A percentile compares a stretch with the other conserved stretches of the same genome.
Conservation (phyloP, 2,888 invertebrate genomes). For the Mythimna albipuncta region DNA sequence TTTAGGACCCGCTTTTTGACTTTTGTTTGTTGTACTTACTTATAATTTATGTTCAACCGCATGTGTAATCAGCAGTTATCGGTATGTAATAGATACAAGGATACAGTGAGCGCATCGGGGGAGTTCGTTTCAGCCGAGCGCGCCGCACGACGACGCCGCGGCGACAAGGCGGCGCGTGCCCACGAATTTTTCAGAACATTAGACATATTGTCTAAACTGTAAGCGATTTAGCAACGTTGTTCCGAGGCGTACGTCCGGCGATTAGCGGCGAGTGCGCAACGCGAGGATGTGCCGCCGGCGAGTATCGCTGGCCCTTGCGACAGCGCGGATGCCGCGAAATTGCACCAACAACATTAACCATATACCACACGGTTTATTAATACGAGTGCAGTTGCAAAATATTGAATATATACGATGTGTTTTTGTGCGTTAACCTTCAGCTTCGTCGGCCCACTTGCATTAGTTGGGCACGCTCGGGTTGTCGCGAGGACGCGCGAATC, state of each 20-base stretch:
- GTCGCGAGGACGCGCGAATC: constrained; percentile 83
- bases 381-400: constrained; percentile 88
- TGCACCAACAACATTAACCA: constrained; percentile 83
- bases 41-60: constrained; percentile 28
- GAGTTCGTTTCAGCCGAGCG: constrained; percentile 41
- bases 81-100: constrained; percentile 52
- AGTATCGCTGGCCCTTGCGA: constrained; percentile 83
- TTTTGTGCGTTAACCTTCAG: constrained; percentile 88
- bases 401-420: constrained; percentile 83
- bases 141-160: constrained; percentile 17
- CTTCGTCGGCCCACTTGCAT: constrained; percentile 86
- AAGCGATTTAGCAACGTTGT: constrained; percentile 81
- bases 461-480: constrained; percentile 87
- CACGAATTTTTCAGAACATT: constrained; percentile 71
- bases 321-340: constrained; percentile 88
- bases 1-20: constrained; percentile 44
- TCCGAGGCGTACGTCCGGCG: constrained; percentile 87
- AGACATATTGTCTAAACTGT: constrained; percentile 68
- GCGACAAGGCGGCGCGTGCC: constrained; percentile 55
- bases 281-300: constrained; percentile 83
- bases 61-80: constrained; percentile 38
- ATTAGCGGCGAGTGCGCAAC: constrained; percentile 86
- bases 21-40: constrained; percentile 33
- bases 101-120: constrained; percentile 40
- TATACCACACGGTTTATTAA: constrained; percentile 84